Evolutionary conservation across 2,888 invertebrate genomes (phyloP).

Genomic region (Seladonia tumulorum): DNA sequence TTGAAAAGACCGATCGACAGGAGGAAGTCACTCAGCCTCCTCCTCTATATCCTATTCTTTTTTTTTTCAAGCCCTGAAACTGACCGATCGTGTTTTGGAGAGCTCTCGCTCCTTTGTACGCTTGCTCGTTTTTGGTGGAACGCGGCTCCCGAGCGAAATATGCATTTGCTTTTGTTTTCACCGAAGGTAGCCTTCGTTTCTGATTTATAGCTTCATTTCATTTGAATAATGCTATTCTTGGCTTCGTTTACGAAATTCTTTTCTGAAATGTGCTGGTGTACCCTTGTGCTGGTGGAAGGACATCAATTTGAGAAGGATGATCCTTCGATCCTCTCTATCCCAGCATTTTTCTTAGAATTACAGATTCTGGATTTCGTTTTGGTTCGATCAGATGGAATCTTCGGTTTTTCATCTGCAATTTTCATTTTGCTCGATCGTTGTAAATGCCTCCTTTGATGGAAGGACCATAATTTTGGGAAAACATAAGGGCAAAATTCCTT

Average conservation of each 20-base stretch:
- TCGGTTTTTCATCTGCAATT: too few species aligned
- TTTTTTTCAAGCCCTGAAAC: not conserved
- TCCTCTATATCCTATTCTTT: not conserved
- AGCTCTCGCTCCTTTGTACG: not conserved
- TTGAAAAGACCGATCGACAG: conserved; percentile 11
- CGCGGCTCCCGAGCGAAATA: not conserved
- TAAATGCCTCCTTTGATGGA: too few species aligned
- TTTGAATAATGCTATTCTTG: not conserved
- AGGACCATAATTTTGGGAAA: too few species aligned
- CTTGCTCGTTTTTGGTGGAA: not conserved
- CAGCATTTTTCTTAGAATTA: too few species aligned
- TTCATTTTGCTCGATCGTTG: too few species aligned
- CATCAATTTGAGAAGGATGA: too few species aligned
- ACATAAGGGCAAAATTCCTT: too few species aligned
- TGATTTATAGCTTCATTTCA: not conserved
- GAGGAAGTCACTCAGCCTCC: not conserved
- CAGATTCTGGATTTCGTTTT: too few species aligned
- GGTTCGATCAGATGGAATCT: too few species aligned
- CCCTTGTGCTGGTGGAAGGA: not conserved
- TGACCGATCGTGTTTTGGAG: not conserved
- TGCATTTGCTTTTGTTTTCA: not conserved
- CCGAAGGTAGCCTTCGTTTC: not conserved
- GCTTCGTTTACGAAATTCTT: not conserved
- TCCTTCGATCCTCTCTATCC: too few species aligned
- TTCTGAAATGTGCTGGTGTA: too few species aligned